Base-by-base conservation (phyloP, 2,113 vertebrate genomes). In the Ictidomys tridecemlineatus region DNA sequence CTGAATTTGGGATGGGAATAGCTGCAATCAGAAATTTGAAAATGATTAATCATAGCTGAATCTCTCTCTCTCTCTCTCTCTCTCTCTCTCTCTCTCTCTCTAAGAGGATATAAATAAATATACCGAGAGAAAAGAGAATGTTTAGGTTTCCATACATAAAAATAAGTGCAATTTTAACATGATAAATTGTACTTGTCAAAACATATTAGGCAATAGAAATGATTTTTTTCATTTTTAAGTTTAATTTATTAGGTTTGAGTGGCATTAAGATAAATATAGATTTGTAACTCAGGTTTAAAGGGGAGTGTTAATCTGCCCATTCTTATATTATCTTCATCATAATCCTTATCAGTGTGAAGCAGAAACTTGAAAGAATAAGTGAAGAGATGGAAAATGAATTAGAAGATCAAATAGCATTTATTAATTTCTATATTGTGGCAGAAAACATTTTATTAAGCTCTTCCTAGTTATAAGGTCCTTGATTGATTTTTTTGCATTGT, bases 21-120 rank as follows among this genome's bases (percentile, higher is more conserved):
- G 32, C 26, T 94, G 14, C 56, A 63, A 97, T 94, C 80, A 90
- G 77, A 95, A 77, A 37, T 87, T 96, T 91, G 67, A 88, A 85
- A 80, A 91, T 72, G 42, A 24, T 51, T 97, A 58, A 18, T 58
- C 56, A 58, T 22, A 58, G 56, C 56, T 58, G 17, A 58, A 58
- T 51, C 34, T 32, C n/a, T 78, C 70, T 48, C 51, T 85, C 24
- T 84, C 80, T 77, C 45, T 45, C 45, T 45, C 45, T 85, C 24
- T 84, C 80, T 77, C 45, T 45, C 45, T 45, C 45, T 45, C 45
- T 45, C 45, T 45, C 45, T 45, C 42, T 45, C 45, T 45, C 45
- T 1, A 22, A 37, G 17, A 26, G 63, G 9, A 89, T 93, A 8
- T 78, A 96, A 79, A 91, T 53, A 95, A 86, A 85, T 24, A 65